Percentiles rank a stretch among this genome's conserved stretches.
These are phyloP conservation scores for Meleagris gallopavo DNA, from an alignment of 2,113 vertebrate genomes.

Conservation along the genomic window DNA sequence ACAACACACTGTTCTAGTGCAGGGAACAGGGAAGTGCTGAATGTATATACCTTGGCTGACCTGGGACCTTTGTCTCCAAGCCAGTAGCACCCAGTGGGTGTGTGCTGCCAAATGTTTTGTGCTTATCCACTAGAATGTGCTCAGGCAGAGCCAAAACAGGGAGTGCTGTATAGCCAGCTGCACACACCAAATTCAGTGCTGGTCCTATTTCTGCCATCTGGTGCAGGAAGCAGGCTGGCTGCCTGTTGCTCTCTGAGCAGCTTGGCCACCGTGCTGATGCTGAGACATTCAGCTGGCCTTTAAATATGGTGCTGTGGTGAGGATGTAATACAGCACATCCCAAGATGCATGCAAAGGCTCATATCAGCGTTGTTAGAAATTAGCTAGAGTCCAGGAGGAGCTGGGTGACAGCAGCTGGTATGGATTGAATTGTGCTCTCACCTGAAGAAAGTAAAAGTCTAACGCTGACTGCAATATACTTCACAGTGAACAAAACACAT, in stretches of 20 bases:
- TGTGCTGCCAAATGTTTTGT: background rate
- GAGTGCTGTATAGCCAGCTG: background rate
- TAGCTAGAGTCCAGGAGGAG: background rate
- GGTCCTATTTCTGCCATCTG: background rate
- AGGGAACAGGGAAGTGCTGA: background rate
- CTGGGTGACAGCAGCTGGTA: background rate
- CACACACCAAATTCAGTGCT: rapidly evolving
- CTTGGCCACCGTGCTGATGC: background rate
- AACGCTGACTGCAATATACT: background rate
- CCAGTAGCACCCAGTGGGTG: background rate
- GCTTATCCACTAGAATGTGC: rapidly evolving
- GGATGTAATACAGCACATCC: background rate
- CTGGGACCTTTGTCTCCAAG: background rate
- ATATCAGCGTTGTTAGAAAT: background rate
- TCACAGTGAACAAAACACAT: background rate
- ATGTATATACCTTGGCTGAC: background rate
- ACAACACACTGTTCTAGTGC: background rate
- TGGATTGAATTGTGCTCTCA: background rate
- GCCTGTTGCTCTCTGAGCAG: background rate
- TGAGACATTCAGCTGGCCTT: background rate
- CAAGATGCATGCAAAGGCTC: background rate
- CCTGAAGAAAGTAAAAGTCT: background rate
- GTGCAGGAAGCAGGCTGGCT: background rate
- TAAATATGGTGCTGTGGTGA: background rate
- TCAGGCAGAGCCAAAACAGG: background rate